Evolutionary conservation across 2,888 invertebrate species (phyloP), one percentile per base, ranked within the genome.

Genomic region (Caenorhabditis drosophilae): DNA sequence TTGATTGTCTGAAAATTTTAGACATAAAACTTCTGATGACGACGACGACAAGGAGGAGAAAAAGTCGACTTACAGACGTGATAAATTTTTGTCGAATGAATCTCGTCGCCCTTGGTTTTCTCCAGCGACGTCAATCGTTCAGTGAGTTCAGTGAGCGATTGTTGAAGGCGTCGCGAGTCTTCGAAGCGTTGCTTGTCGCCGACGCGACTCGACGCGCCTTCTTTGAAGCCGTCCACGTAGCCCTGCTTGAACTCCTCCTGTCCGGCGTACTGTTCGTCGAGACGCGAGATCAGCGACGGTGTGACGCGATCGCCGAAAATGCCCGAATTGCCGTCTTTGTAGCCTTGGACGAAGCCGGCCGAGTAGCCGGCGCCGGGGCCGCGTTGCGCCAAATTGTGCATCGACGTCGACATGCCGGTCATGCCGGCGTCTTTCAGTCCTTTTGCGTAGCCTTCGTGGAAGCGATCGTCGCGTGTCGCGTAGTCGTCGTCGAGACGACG

Each of bases 31-130:
- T n/a, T n/a, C n/a, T n/a, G n/a, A n/a, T n/a, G n/a, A n/a, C n/a
- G n/a, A n/a, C n/a, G n/a, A n/a, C n/a, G n/a, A n/a, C n/a, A n/a
- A n/a, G n/a, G n/a, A n/a, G n/a, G n/a, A n/a, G n/a, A n/a, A n/a
- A 40, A 11, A 26, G n/a, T 18, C 7, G 12, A 79, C 81, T 80
- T 60, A 79, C 79, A 83, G 59, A 83, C 83, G 70, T 83, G 83
- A 67, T 84, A 83, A 68, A 83, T 83, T 69, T 82, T 84, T 3
- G 83, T 83, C n/a, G 81, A 79, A 55, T 83, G 84, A 31, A 83
- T 78, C 61, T 83, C 84, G 52, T 83, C 84, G 48, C 82, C 84
- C 58, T 73, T 70, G 35, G 73, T 70, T 51, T 77, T 75, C 56
- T 80, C 80, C 20, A 83, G 64, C 9, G 83, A 80, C 6, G 79